Base-by-base conservation (phyloP, 2,113 vertebrate species). In the Sceloporus undulatus region DNA sequence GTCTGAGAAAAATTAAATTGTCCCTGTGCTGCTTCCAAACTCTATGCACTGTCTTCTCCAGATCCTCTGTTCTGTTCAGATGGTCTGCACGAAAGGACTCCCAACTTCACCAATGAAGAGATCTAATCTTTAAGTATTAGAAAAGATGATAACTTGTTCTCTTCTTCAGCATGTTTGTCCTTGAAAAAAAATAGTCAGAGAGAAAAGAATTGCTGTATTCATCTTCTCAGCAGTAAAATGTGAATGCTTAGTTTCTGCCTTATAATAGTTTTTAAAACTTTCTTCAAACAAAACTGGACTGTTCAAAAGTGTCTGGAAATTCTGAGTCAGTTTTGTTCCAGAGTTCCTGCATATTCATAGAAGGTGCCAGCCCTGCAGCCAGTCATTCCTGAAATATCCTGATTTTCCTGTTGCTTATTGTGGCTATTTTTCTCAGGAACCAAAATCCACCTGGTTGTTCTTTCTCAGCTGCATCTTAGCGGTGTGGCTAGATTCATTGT, bases 31-130 rank as follows among this genome's bases (percentile, higher is more conserved):
- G 18, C 38, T 5, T 25, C 21, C 14, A 29, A 81, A 79, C 38
- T 23, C 38, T 21, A 70, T 71, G 6, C n/a, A 21, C 25, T 6
- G 4, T 38, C 34, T 76, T 66, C 1, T 87, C 68, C 11, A 25
- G 48, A 34, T 10, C 29, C n/a, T 27, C 18, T 7, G 13, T 66
- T 77, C 7, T 68, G 25, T 66, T 83, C 13, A 23, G 29, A 34
- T 87, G 40, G n/a, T 27, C n/a, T 9, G 18, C 23, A 59, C 34
- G 29, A 18, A n/a, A 29, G 62, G 40, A 52, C 76, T 38, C 9
- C 56, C 1, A n/a, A 73, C 27, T 16, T 85, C 66, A 59, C 87
- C 0, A 0, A n/a, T n/a, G 48, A 54, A 23, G 4, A 70, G 8
- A 19, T 29, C 29, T 70, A 38, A 9, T 70, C 77, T 65, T 79